Evolutionary conservation across 2,888 invertebrate genomes (phyloP), one percentile per base, ranked within the genome.

Genomic region (Ennomos fuscantarius): DNA sequence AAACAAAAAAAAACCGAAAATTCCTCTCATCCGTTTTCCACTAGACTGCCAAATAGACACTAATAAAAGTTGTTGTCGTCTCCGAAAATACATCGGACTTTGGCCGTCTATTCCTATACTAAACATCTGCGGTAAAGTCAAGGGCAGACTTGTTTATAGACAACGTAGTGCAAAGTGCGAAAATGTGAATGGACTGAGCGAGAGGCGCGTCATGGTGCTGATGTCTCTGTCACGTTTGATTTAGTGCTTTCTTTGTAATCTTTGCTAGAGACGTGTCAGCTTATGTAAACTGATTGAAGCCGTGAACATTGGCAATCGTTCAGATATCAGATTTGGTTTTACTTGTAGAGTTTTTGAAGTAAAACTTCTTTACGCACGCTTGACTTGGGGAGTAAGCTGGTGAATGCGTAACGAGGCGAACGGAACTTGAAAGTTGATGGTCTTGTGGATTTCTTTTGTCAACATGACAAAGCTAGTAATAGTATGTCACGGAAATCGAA

Each of bases 101-200:
- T 24, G 51, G 8, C 36, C 51, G 51, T 40, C 51, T 54, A 41
- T 48, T 43, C 37, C 9, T 40, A 12, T 6, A 2, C 9, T 11
- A 5, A n/a, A 35, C 33, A n/a, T 33, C 35, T 24, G 36, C 15
- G 10, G 11, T 13, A n/a, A 31, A 47, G 46, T 60, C 55, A 60
- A 60, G 60, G 60, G 8, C 55, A 48, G 33, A 44, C 11, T 51
- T 60, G 60, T 60, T 55, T 55, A 47, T 51, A 51, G 40, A 55
- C 55, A 41, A 8, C 8, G n/a, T 9, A 9, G 44, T 15, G 33
- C 55, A 43, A 48, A 55, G 55, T 34, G 34, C 45, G 41, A 44
- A 34, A 1, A 24, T 24, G 10, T 45, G 32, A 36, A 35, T 39
- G 45, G 44, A n/a, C 41, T 12, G 45, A 46, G 39, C 33, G 40